phyloP scores from a whole-genome alignment of 1,140 invertebrate genomes.

The Cydia strobilella region DNA sequence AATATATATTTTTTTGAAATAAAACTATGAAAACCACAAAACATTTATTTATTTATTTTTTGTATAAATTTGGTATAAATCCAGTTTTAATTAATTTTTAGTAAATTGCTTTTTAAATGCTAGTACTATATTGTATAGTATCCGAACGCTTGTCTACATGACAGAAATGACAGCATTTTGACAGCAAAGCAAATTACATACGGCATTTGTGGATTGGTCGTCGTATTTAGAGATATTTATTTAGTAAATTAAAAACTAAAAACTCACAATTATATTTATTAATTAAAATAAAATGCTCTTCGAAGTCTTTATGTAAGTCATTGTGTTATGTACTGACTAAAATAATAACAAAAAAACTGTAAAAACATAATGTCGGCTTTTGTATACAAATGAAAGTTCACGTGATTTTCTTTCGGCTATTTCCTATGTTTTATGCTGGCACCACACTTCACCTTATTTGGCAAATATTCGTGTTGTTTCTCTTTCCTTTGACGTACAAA shows the following conservation, averaged over 20 bases:
- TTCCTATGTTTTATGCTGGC: neutral
- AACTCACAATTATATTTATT: neutral
- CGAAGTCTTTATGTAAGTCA: conserved; percentile 39
- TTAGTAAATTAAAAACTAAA: neutral
- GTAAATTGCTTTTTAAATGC: neutral
- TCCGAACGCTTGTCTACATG: neutral
- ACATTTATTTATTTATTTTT: too few species aligned
- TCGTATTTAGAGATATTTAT: neutral
- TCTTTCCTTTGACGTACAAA: too few species aligned
- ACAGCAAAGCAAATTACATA: neutral
- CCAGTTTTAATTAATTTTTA: too few species aligned
- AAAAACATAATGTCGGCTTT: conserved; percentile 17
- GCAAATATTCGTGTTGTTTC: too few species aligned
- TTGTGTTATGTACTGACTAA: neutral
- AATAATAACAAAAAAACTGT: neutral
- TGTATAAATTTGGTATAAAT: too few species aligned
- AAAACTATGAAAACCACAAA: too few species aligned
- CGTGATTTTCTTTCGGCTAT: neutral
- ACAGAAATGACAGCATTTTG: neutral
- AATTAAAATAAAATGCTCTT: conserved; percentile 34
- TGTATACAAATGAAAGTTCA: neutral
- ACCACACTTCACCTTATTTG: too few species aligned
- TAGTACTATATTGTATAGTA: neutral
- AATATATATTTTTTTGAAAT: too few species aligned
- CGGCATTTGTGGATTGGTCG: neutral